phyloP scores from a whole-genome alignment of 2,888 invertebrate species.

The Pyrrhosoma nymphula region DNA sequence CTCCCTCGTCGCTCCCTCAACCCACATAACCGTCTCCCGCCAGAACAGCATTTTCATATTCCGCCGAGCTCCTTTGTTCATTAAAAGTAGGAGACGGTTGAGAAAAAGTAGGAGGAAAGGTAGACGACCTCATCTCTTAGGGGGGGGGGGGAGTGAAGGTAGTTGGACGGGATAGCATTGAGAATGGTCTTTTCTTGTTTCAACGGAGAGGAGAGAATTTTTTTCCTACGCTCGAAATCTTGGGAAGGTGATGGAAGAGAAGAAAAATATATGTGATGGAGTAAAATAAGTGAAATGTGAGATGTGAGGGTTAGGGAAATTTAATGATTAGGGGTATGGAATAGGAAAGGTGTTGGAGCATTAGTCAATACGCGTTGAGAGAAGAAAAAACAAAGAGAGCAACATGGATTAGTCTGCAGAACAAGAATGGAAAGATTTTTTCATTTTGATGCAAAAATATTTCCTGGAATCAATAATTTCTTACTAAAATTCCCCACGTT shows the following conservation, averaged over 20 bases:
- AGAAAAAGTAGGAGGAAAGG: not conserved
- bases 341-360: no score
- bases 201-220: not conserved
- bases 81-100: constrained; percentile 17
- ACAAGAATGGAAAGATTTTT: no score
- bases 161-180: not conserved
- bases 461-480: no score
- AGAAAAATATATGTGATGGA: not conserved
- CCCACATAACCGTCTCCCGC: not conserved
- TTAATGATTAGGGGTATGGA: no score
- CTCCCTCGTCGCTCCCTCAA: not conserved
- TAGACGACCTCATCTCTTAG: not conserved
- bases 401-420: no score
- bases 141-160: not conserved
- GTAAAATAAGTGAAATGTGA: not conserved
- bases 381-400: no score
- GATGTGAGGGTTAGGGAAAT: no score
- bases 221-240: not conserved
- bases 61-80: constrained; percentile 55
- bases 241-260: not conserved
- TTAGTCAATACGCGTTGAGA: no score
- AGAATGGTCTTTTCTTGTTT: not conserved
- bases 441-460: no score
- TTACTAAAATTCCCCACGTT: no score
- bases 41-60: constrained; percentile 57